These are phyloP conservation scores for Panthera uncia DNA, from an alignment of 2,113 vertebrate species.

Conservation along the genomic window DNA sequence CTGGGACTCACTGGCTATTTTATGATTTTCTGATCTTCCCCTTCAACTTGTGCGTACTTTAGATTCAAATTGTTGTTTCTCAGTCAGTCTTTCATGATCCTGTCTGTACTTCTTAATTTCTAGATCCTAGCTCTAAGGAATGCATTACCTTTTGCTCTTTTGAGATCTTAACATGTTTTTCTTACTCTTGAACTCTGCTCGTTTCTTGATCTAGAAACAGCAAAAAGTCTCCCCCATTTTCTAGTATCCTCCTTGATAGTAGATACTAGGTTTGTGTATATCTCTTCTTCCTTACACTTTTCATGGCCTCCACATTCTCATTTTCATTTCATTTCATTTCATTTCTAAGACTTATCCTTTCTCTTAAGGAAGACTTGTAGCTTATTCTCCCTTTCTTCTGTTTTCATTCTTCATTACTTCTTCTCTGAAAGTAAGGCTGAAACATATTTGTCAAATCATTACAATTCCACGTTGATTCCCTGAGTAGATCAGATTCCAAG, in stretches of 20 bases:
- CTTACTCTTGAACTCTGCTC: background rate
- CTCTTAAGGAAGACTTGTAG: background rate
- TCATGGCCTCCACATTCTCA: background rate
- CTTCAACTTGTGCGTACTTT: background rate
- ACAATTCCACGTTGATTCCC: background rate
- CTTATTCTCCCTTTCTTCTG: background rate
- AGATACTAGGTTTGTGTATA: background rate
- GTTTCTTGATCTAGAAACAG: background rate
- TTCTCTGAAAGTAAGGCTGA: background rate
- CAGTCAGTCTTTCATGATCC: background rate
- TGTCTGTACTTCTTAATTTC: background rate
- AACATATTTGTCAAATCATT: background rate
- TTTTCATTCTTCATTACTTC: slow-evolving; percentile 8
- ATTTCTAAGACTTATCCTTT: background rate
- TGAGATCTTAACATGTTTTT: background rate
- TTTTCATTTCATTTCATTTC: background rate
- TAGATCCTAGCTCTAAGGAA: background rate
- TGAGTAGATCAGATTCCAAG: background rate
- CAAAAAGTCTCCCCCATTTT: background rate
- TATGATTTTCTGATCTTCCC: background rate
- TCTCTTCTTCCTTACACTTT: background rate
- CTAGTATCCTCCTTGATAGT: background rate
- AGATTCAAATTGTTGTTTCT: background rate
- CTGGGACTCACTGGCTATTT: background rate
- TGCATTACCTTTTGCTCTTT: background rate